These are phyloP conservation scores for Caradrina kadenii DNA, from an alignment of 2,888 invertebrate species.

Conservation along the genomic window DNA sequence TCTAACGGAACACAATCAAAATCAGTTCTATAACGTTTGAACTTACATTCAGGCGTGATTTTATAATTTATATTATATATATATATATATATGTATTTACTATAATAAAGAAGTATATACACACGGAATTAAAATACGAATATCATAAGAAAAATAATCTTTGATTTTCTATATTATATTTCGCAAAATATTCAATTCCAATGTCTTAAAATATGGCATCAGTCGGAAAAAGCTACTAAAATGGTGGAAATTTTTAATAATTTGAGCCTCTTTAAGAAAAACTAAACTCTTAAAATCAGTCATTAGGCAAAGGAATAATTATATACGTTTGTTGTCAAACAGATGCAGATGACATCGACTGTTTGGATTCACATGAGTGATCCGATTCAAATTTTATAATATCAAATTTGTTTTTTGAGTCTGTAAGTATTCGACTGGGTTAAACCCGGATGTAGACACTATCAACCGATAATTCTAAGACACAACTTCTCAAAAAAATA, in stretches of 20 bases:
- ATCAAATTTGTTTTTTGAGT: background rate
- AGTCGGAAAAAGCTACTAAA: conserved; percentile 34
- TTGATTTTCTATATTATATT: conserved; percentile 50
- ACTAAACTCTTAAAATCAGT: background rate
- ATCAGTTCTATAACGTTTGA: conserved; percentile 64
- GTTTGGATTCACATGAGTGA: background rate
- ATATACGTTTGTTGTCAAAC: no score
- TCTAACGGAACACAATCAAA: conserved; percentile 64
- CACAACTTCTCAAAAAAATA: no score
- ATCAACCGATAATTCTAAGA: no score
- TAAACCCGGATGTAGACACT: no score
- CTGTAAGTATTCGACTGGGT: no score
- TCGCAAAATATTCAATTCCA: conserved; percentile 60
- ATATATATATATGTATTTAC: conserved; percentile 42
- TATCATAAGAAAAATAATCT: conserved; percentile 58
- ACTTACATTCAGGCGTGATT: conserved; percentile 62
- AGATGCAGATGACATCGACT: no score
- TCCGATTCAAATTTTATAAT: background rate
- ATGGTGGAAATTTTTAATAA: background rate
- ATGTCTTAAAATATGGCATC: conserved; percentile 44
- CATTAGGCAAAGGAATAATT: background rate
- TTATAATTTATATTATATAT: conserved; percentile 48
- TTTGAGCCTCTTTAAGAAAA: conserved; percentile 2
- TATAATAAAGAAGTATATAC: conserved; percentile 50
- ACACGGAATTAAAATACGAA: conserved; percentile 49